Conservation (phyloP, 2,888 invertebrate genomes). For the Agriopis leucophaearia region DNA sequence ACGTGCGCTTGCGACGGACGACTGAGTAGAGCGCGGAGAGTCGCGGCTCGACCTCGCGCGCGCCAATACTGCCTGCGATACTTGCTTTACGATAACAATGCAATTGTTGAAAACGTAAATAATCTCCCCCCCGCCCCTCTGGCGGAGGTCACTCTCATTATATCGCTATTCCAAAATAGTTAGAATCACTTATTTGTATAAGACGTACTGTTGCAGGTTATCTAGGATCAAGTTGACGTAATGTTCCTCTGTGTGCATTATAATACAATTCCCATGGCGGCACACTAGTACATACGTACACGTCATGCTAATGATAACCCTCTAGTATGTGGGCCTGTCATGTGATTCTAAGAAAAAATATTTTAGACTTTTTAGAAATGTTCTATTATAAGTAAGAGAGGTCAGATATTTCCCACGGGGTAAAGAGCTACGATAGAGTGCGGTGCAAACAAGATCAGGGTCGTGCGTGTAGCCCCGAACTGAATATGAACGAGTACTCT, state of each 20-base stretch:
- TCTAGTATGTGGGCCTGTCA: conserved; percentile 49
- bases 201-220: conserved; percentile 56
- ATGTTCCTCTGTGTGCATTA: conserved; percentile 49
- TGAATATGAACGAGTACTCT: background rate
- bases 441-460: conserved; percentile 43
- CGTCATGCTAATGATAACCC: conserved; percentile 33
- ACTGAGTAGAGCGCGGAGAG: background rate
- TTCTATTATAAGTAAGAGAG: conserved; percentile 34
- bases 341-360: conserved; percentile 36
- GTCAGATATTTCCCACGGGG: conserved; percentile 39
- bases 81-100: conserved; percentile 64
- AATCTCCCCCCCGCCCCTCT: conserved; percentile 56
- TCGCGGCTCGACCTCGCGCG: conserved; percentile 40
- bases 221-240: conserved; percentile 53
- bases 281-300: conserved; percentile 40
- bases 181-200: conserved; percentile 55
- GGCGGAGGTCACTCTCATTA: conserved; percentile 66
- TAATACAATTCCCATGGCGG: conserved; percentile 53
- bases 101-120: conserved; percentile 75
- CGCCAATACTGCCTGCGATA: conserved; percentile 57
- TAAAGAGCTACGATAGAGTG: conserved; percentile 9
- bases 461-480: background rate
- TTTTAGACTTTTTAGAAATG: conserved; percentile 36
- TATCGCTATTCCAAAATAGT: conserved; percentile 64
- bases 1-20: too few relatives aligned